Base-by-base conservation (phyloP, 2,113 vertebrate genomes). In the Otus sunia region DNA sequence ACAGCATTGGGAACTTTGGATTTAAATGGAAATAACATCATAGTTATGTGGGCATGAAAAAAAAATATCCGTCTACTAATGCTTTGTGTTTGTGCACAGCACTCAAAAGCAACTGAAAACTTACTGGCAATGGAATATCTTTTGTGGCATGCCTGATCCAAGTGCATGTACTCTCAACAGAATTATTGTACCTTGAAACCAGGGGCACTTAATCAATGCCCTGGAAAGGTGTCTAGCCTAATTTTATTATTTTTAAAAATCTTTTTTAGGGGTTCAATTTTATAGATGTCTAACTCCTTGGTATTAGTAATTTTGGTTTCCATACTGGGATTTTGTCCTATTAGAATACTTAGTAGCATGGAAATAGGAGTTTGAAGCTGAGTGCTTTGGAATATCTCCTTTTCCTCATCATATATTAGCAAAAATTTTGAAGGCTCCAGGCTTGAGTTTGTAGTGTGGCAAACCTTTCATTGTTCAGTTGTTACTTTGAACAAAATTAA, bases 371-470 rank as follows among this genome's bases (percentile, higher is more conserved):
- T 56, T 23, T 68, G 73, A 85, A 68, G 69, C 73, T 43, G 47
- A 74, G 18, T 29, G 4, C 60, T 80, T 59, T 9, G 45, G 34
- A 56, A 6, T 73, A 16, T 39, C 53, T 76, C 74, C 3, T 6
- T 72, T 85, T 56, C 52, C 19, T 49, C 3, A 1, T 67, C 47
- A 15, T 21, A 14, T 4, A 5, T 11, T 7, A 36, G 60, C 34
- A 74, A 34, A 71, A 84, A 18, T 26, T 55, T 34, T 58, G 56
- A 87, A 58, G 26, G 52, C 72, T 96, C 8, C 43, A 63, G 64
- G 77, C 45, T 79, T 0, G 0, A 63, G 37, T 62, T 84, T 1
- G 0, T 23, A 55, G 47, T 5, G 25, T 74, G 49, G 29, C 63
- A 49, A 55, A 52, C 49, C 39, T 75, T 69, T 27, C 19, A 10